Percentiles rank a stretch among this genome's conserved stretches.
Conservation (phyloP, 2,113 vertebrate genomes). For the Phainopepla nitens region DNA sequence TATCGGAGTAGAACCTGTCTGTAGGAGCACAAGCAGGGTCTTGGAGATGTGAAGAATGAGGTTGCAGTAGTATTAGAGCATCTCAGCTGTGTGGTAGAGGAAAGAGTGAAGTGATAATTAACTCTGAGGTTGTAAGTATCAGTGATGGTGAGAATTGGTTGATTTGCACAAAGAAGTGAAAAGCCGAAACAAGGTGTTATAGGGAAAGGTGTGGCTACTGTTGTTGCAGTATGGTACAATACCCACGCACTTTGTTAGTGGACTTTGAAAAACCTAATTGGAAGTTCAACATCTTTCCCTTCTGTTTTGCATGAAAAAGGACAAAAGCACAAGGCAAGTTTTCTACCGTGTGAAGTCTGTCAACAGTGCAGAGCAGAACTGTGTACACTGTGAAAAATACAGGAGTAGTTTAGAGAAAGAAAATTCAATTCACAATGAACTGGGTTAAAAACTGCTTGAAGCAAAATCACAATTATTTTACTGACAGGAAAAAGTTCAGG, state of each 20-base stretch:
- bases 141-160: not conserved
- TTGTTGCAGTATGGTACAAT: not conserved
- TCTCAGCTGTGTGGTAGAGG: not conserved
- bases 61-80: not conserved
- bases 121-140: not conserved
- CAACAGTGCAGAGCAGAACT: not conserved
- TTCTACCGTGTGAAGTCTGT: not conserved
- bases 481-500: not conserved
- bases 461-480: not conserved
- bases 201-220: not conserved
- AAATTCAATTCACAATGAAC: not conserved
- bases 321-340: not conserved
- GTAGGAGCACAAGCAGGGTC: not conserved
- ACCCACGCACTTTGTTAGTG: not conserved
- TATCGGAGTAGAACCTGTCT: not conserved
- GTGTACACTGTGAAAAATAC: not conserved
- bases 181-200: not conserved
- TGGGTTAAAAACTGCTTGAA: not conserved
- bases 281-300: not conserved
- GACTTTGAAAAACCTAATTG: not conserved
- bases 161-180: not conserved
- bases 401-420: not conserved
- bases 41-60: not conserved
- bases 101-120: not conserved
- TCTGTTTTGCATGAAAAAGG: not conserved